Evolutionary conservation across 2,797 vertebrate genomes (phyloP).

Genomic region (Tokudaia tokunoshimensis): DNA sequence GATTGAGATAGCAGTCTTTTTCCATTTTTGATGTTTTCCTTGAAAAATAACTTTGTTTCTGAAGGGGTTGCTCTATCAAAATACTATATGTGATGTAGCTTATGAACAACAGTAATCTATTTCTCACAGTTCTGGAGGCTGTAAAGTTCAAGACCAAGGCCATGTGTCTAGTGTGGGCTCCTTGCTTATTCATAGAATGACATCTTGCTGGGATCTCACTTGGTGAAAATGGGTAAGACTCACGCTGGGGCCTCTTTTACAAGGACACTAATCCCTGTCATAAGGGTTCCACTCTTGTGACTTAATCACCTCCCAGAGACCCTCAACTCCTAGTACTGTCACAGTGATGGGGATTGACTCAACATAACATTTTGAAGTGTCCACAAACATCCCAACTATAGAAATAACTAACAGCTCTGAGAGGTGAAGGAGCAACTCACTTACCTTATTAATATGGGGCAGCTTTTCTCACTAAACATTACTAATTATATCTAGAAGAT

Average conservation of each 20-base stretch:
- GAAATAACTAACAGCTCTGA: background rate
- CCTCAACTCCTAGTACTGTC: background rate
- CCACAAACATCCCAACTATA: background rate
- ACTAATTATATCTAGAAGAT: constrained; percentile 30
- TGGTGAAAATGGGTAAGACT: background rate
- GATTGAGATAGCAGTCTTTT: background rate
- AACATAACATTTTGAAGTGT: background rate
- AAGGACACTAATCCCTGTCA: background rate
- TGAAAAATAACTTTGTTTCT: constrained; percentile 16
- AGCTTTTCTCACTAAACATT: constrained; percentile 31
- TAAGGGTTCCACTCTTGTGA: background rate
- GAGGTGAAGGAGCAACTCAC: background rate
- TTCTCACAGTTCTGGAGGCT: background rate
- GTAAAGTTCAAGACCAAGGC: background rate
- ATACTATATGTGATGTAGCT: background rate
- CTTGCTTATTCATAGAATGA: background rate
- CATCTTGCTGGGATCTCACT: background rate
- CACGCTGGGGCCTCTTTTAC: background rate
- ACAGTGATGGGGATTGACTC: background rate
- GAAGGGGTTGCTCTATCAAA: background rate
- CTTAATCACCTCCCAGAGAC: background rate
- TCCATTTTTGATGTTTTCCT: background rate
- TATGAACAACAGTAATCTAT: background rate
- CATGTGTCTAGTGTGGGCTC: background rate
- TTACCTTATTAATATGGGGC: background rate